Percentiles rank a stretch among this genome's conserved stretches.
These are phyloP conservation scores for Parazoanthus atlanticus DNA, from an alignment of 92 coral and sea anemone species.

Conservation along the genomic window DNA sequence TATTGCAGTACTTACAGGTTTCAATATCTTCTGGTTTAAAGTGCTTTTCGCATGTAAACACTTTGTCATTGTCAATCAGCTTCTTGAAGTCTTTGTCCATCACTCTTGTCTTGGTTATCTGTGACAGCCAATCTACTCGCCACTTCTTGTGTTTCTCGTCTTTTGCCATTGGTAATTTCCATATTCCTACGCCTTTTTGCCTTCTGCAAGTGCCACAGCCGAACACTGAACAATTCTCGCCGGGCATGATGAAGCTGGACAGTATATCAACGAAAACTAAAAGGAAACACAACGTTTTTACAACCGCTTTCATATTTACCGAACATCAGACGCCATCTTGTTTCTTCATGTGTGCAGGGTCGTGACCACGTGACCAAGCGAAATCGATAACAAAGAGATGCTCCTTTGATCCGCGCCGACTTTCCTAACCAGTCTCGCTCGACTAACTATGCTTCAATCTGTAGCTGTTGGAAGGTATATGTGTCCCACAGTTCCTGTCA, in stretches of 20 bases:
- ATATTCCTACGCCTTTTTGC: slow-evolving; percentile 39
- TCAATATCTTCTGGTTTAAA: slow-evolving; percentile 55
- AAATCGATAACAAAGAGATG: slow-evolving; percentile 38
- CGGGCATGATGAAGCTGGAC: slow-evolving; percentile 38
- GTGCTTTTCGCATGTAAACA: slow-evolving; percentile 51
- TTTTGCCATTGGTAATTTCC: slow-evolving; percentile 45
- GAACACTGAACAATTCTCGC: slow-evolving; percentile 50
- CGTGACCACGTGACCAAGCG: slow-evolving; percentile 40
- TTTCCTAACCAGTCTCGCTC: background rate
- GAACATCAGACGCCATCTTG: slow-evolving; percentile 12
- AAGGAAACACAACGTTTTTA: background rate
- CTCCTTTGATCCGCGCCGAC: slow-evolving; percentile 13
- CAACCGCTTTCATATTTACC: background rate
- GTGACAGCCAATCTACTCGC: slow-evolving; percentile 50
- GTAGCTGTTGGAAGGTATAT: too few relatives aligned
- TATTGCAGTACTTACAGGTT: slow-evolving; percentile 49
- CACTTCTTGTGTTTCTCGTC: slow-evolving; percentile 29
- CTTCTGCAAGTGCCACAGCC: slow-evolving; percentile 45
- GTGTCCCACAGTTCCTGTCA: too few relatives aligned
- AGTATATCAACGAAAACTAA: background rate
- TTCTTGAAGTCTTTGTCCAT: slow-evolving; percentile 40
- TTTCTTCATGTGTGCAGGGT: slow-evolving; percentile 36
- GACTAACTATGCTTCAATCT: background rate
- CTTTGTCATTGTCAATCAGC: slow-evolving; percentile 33
- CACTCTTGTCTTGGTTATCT: slow-evolving; percentile 40